These are phyloP conservation scores for Xylota segnis DNA, from an alignment of 2,888 invertebrate species.

Conservation along the genomic window DNA sequence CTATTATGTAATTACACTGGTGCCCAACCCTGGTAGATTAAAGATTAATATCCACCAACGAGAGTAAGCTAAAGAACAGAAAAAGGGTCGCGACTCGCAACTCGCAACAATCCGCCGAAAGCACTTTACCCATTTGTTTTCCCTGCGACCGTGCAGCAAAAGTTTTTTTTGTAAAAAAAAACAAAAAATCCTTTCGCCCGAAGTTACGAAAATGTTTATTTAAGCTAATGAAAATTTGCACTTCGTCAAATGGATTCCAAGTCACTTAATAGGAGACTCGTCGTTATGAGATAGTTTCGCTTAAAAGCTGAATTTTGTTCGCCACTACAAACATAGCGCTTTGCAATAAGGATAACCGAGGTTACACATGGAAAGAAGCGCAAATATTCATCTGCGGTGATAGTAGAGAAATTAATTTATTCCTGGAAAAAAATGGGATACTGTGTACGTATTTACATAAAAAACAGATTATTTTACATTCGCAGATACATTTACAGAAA, in stretches of 20 bases:
- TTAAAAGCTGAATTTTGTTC: slow-evolving; percentile 17
- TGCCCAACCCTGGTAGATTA: slow-evolving; percentile 5
- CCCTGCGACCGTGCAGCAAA: not conserved
- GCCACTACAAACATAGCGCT: not conserved
- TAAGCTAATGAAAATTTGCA: slow-evolving; percentile 57
- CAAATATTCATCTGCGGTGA: slow-evolving; percentile 16
- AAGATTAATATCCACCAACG: slow-evolving; percentile 15
- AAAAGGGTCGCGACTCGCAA: slow-evolving; percentile 6
- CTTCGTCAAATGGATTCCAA: slow-evolving; percentile 45
- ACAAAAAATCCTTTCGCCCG: slow-evolving; percentile 8
- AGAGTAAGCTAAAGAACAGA: no score
- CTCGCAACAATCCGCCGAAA: not conserved
- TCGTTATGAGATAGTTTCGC: slow-evolving; percentile 10
- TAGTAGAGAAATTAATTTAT: slow-evolving; percentile 19
- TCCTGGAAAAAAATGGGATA: slow-evolving; percentile 8
- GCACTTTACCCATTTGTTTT: slow-evolving; percentile 11
- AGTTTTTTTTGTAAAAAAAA: not conserved
- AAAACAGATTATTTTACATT: slow-evolving; percentile 3
- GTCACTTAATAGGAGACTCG: slow-evolving; percentile 15
- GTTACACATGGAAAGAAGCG: slow-evolving; percentile 3
- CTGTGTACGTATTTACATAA: slow-evolving; percentile 12
- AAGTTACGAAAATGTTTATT: slow-evolving; percentile 39
- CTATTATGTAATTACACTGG: not conserved
- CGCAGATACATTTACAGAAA: not conserved
- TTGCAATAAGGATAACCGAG: not conserved